A percentile compares a stretch with the other conserved stretches of the same genome.
Conservation (phyloP, 2,113 vertebrate species). For the Glaucomys volans region DNA sequence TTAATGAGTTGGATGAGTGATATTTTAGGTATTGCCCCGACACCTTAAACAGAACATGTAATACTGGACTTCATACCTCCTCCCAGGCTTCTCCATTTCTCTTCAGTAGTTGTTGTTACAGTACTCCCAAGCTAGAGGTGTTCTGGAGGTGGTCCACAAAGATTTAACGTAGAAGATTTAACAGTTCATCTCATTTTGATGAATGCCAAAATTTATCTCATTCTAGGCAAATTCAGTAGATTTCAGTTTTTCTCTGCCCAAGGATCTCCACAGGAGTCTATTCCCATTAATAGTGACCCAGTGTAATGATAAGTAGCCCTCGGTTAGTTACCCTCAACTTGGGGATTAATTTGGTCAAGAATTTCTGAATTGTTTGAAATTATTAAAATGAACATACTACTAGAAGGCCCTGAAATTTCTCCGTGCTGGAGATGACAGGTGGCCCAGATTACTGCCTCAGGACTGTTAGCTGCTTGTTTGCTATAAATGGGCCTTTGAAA, state of each 20-base stretch:
- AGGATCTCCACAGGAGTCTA: neutral
- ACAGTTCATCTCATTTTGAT: neutral
- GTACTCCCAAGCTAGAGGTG: neutral
- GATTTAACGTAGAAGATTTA: neutral
- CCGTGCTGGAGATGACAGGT: neutral
- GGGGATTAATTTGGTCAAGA: neutral
- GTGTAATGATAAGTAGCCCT: neutral
- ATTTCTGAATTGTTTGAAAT: conserved; percentile 32
- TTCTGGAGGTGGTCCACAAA: neutral
- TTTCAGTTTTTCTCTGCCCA: neutral
- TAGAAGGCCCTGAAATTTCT: neutral
- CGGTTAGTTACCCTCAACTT: neutral
- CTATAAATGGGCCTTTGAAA: conserved; percentile 18
- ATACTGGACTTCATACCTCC: neutral
- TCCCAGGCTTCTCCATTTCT: neutral
- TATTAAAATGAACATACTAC: conserved; percentile 31
- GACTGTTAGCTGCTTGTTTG: neutral
- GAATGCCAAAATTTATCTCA: neutral
- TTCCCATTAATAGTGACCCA: neutral
- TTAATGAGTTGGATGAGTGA: neutral
- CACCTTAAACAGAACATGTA: neutral
- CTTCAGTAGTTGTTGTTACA: neutral
- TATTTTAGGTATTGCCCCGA: neutral
- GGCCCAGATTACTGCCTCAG: neutral
- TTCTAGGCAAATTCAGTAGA: neutral